Evolutionary conservation across 2,113 vertebrate genomes (phyloP).

Genomic region (Mola mola): DNA sequence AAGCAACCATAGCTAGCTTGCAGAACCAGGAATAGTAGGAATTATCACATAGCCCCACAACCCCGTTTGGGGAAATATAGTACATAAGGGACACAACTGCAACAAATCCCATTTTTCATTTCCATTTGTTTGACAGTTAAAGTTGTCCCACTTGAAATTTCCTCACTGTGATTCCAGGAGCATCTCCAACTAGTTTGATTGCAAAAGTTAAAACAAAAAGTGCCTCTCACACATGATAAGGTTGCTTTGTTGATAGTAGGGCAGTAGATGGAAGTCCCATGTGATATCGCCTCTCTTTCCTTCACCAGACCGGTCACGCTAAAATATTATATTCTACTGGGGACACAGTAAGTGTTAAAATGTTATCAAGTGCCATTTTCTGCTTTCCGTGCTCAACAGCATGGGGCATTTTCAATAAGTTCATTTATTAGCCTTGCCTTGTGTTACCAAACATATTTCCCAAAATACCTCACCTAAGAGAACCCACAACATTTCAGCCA

Average conservation of each 20-base stretch:
- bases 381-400: constrained; percentile 19
- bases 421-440: constrained; percentile 58
- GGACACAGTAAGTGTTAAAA: constrained; percentile 29
- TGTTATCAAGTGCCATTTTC: constrained; percentile 35
- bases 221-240: constrained; percentile 15
- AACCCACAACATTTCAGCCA: constrained; percentile 41
- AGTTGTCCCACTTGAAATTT: too few relatives aligned
- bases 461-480: constrained; percentile 48
- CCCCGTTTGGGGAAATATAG: too few relatives aligned
- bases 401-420: constrained; percentile 42
- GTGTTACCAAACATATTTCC: constrained; percentile 45
- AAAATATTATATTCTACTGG: constrained; percentile 34
- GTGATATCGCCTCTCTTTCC: constrained; percentile 11
- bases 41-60: too few relatives aligned
- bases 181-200: constrained; percentile 7
- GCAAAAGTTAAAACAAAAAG: constrained; percentile 10
- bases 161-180: constrained; percentile 7
- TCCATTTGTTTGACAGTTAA: too few relatives aligned
- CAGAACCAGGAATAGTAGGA: too few relatives aligned
- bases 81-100: too few relatives aligned
- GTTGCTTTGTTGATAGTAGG: constrained; percentile 18
- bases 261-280: constrained; percentile 13
- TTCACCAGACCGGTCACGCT: constrained; percentile 17
- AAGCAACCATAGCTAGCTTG: too few relatives aligned
- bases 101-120: too few relatives aligned